Conservation (phyloP, 2,797 vertebrate genomes). For the Rhincodon typus region DNA sequence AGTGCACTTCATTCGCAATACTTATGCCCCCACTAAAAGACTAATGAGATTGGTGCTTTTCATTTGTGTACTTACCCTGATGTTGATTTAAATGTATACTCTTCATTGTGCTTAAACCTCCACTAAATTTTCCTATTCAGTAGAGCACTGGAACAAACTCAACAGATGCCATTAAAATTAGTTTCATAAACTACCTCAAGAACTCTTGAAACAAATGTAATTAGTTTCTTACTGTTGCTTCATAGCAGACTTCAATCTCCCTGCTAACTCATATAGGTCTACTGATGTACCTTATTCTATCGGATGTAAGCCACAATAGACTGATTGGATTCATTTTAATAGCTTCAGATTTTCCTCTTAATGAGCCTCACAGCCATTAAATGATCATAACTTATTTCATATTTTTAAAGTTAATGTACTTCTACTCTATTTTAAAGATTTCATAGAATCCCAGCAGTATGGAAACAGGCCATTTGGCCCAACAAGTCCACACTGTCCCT, state of each 20-base stretch:
- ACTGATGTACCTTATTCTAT: background rate
- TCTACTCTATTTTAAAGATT: background rate
- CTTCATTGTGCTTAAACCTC: background rate
- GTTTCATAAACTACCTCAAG: background rate
- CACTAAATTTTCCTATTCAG: background rate
- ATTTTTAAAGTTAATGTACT: background rate
- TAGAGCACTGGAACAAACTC: background rate
- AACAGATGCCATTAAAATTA: background rate
- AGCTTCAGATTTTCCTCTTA: background rate
- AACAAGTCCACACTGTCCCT: no score
- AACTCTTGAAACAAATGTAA: background rate
- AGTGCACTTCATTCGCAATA: background rate
- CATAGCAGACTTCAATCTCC: background rate
- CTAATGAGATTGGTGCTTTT: background rate
- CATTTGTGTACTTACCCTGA: background rate
- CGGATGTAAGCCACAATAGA: background rate
- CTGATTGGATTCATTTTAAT: constrained; percentile 20
- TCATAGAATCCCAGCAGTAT: no score
- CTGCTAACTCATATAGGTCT: background rate
- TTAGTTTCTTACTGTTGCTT: background rate
- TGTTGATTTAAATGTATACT: background rate
- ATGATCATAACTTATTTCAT: background rate
- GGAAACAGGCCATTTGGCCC: no score
- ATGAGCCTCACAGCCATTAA: background rate
- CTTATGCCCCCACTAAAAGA: background rate